phyloP scores from a whole-genome alignment of 2,888 invertebrate genomes.

The Tachina grossa region DNA sequence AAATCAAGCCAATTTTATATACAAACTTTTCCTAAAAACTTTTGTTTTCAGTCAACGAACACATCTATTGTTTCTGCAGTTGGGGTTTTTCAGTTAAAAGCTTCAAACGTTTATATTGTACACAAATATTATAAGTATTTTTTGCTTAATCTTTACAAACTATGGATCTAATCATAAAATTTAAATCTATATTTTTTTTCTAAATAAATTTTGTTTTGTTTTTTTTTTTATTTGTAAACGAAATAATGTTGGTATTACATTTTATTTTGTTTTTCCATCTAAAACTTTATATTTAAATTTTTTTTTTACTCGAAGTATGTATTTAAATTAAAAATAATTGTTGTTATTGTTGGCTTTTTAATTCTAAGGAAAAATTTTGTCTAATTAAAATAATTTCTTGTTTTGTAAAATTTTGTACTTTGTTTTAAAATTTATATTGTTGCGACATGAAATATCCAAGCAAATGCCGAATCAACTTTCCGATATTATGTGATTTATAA shows the following conservation, averaged over 20 bases:
- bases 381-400: constrained; percentile 68
- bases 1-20: neutral
- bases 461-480: constrained; percentile 55
- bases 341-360: too few relatives aligned
- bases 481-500: constrained; percentile 44
- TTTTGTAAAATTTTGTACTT: too few relatives aligned
- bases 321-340: constrained; percentile 4
- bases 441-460: constrained; percentile 69
- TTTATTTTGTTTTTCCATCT: neutral
- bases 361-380: constrained; percentile 62
- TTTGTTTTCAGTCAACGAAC: too few relatives aligned
- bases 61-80: neutral
- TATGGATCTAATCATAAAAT: constrained; percentile 57
- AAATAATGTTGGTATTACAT: constrained; percentile 27
- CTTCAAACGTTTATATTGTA: neutral
- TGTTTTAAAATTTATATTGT: constrained; percentile 70
- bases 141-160: constrained; percentile 25
- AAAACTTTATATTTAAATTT: constrained; percentile 19
- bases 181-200: constrained; percentile 48
- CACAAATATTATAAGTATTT: neutral
- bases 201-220: constrained; percentile 24
- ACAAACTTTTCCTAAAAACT: neutral
- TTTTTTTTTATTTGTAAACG: constrained; percentile 2
- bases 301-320: constrained; percentile 34
- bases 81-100: neutral